Evolutionary conservation across 2,888 invertebrate species (phyloP).

Genomic region (Drosophila parthenogenetica): DNA sequence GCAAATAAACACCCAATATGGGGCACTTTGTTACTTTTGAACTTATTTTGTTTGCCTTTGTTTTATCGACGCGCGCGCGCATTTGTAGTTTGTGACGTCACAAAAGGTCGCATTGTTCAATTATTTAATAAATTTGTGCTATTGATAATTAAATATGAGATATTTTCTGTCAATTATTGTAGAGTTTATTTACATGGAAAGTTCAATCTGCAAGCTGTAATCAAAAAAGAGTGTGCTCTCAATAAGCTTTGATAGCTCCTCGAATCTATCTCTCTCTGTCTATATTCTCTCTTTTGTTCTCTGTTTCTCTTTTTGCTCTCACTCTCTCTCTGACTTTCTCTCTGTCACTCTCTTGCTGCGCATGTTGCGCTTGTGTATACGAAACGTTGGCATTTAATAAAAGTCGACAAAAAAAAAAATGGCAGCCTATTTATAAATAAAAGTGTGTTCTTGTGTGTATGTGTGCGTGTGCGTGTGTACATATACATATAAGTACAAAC

Average conservation of each 20-base stretch:
- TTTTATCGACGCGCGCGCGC: slow-evolving; percentile 45
- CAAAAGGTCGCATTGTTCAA: slow-evolving; percentile 5
- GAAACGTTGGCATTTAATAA: slow-evolving; percentile 67
- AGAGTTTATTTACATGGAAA: slow-evolving; percentile 13
- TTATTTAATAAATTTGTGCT: slow-evolving; percentile 1
- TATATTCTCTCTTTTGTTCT: neutral
- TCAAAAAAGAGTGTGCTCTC: slow-evolving; percentile 5
- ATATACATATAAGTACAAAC: slow-evolving; percentile 7
- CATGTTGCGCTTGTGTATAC: slow-evolving; percentile 66
- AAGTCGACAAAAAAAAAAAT: slow-evolving; percentile 67
- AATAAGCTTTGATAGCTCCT: neutral
- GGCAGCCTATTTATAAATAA: slow-evolving; percentile 75
- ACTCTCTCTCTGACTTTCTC: slow-evolving; percentile 27
- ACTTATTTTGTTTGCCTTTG: neutral
- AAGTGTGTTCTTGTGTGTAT: slow-evolving; percentile 3
- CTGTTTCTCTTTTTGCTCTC: slow-evolving; percentile 5
- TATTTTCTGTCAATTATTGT: slow-evolving; percentile 55
- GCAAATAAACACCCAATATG: slow-evolving; percentile 71
- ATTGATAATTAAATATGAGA: slow-evolving; percentile 12
- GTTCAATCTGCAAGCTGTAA: slow-evolving; percentile 14
- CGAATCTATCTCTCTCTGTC: neutral
- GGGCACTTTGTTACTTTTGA: slow-evolving; percentile 23
- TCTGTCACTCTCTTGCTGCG: slow-evolving; percentile 34
- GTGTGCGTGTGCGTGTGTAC: slow-evolving; percentile 1
- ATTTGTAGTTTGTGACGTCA: slow-evolving; percentile 4